Percentiles rank a stretch among this genome's conserved stretches.
Conservation (phyloP, 2,888 invertebrate genomes). For the Oscheius sp. region DNA sequence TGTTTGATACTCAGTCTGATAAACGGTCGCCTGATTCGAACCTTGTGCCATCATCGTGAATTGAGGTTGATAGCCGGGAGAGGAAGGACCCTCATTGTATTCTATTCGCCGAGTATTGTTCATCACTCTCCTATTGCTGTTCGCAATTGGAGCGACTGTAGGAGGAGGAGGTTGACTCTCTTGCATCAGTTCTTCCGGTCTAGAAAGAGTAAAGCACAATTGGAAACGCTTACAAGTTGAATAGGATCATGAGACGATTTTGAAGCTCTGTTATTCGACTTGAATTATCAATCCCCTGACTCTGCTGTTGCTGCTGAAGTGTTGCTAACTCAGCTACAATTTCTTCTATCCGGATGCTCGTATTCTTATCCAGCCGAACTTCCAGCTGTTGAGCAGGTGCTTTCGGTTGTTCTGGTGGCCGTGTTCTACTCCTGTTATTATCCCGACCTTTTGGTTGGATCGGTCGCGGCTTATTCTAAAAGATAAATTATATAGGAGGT, state of each 20-base stretch:
- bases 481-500: neutral
- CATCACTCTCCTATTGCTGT: neutral
- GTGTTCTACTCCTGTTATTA: constrained; percentile 4
- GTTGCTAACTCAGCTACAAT: neutral
- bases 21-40: neutral
- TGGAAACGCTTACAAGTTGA: neutral
- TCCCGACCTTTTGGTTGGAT: constrained; percentile 18
- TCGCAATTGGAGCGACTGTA: neutral
- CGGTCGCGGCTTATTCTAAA: constrained; percentile 4
- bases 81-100: neutral
- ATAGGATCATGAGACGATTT: neutral
- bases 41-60: neutral
- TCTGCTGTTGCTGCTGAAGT: neutral
- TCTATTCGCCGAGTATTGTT: neutral
- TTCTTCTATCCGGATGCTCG: neutral
- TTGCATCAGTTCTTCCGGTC: neutral
- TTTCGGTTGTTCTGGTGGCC: neutral
- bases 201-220: neutral
- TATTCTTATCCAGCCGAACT: neutral
- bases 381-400: neutral
- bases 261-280: neutral
- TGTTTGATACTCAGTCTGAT: neutral
- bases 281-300: constrained; percentile 3
- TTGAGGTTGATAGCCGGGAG: constrained; percentile 7
- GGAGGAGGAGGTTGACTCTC: neutral